These are phyloP conservation scores for Brenthis hecate DNA, from an alignment of 2,888 invertebrate species.

Conservation along the genomic window DNA sequence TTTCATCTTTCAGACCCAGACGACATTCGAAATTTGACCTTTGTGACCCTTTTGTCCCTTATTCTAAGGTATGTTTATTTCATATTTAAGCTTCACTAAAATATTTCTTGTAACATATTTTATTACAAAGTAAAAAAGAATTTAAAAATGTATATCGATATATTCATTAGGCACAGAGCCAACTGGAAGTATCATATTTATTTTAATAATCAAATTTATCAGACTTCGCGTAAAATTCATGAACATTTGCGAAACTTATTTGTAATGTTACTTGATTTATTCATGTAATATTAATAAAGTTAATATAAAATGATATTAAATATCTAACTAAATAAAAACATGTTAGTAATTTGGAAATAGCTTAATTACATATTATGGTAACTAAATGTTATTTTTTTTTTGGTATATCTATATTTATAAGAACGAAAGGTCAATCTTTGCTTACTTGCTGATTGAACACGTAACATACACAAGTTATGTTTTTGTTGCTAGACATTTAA, in stretches of 20 bases:
- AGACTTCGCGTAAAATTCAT: background rate
- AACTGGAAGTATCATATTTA: slow-evolving; percentile 14
- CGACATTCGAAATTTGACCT: background rate
- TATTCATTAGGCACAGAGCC: slow-evolving; percentile 28
- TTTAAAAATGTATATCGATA: slow-evolving; percentile 7
- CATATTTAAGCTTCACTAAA: background rate
- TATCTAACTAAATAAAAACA: too few relatives aligned
- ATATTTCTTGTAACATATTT: background rate
- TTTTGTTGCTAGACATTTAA: too few relatives aligned
- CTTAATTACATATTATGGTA: too few relatives aligned
- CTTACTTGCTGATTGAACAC: too few relatives aligned
- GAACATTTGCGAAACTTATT: background rate
- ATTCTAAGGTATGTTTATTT: slow-evolving; percentile 2
- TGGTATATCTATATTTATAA: too few relatives aligned
- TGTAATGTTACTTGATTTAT: background rate
- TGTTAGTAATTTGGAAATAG: too few relatives aligned
- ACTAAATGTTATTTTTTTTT: too few relatives aligned
- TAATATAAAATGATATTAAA: background rate
- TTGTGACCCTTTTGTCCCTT: background rate
- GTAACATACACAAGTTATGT: too few relatives aligned
- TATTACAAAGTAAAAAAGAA: slow-evolving; percentile 2
- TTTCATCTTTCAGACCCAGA: too few relatives aligned
- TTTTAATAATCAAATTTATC: slow-evolving; percentile 11
- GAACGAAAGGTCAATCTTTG: too few relatives aligned
- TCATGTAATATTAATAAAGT: background rate